Base-by-base conservation (phyloP, 2,888 invertebrate species). In the Agriotes lineatus region DNA sequence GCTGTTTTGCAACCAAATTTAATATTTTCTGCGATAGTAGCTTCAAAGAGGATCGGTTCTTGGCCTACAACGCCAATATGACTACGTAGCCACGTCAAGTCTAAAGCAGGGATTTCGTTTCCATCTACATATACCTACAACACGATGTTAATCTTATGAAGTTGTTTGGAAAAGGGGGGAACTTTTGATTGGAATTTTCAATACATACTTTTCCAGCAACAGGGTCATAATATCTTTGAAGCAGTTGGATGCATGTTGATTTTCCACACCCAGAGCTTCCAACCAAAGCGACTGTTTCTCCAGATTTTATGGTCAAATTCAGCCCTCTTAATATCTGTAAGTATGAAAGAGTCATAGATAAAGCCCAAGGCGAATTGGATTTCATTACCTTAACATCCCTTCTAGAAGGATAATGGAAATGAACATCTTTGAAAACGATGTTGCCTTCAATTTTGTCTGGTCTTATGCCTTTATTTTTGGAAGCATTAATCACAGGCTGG, bases 1-100 rank as follows among this genome's bases (percentile, higher is more conserved):
- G 92, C 91, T 0, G 19, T 19, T 70, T 87, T 87, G 10, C 90
- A 86, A 0, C 96, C 96, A 79, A 94, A 83, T 66, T 85, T 75
- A 42, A 97, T 96, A 83, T 97, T 97, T 80, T 96, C 95, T 5
- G 88, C 88, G 35, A 97, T 93, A 0, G 92, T 92, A 33, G 92
- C 90, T 72, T 92, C 93, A 81, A 97, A 97, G 7, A 97, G 86
- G 2, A 96, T 89, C 0, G 93, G 96, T 80, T 97, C 96, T 85
- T 97, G 97, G 0, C 95, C 93, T 0, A 97, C 96, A 6, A 96
- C 89, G 0, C 96, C 96, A 67, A 97, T 92, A 76, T 93, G 90
- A 12, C 87, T 86, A 25, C 97, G 88, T 20, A 95, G 83, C 93
- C 94, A 94, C 12, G 89, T 87, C 1, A 96, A 86, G 75, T 96